Percentiles rank a stretch among this genome's conserved stretches.
These are phyloP conservation scores for Brachyalestes nurse DNA, from an alignment of 2,797 vertebrate genomes.

Conservation along the genomic window DNA sequence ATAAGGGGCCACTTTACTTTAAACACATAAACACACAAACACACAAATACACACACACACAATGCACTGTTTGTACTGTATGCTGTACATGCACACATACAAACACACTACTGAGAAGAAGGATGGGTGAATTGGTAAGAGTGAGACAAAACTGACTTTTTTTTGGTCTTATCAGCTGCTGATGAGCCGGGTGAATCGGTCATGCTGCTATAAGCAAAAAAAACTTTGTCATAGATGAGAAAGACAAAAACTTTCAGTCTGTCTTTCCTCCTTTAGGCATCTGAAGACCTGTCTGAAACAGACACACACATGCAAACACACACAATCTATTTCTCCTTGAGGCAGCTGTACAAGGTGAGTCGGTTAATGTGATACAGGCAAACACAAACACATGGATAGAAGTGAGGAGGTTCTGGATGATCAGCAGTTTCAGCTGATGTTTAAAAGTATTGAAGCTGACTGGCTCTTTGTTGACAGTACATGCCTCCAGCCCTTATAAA, in stretches of 20 bases:
- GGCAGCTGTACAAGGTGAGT: conserved; percentile 59
- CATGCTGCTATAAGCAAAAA: not conserved
- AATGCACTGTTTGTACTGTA: not conserved
- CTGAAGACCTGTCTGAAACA: conserved; percentile 53
- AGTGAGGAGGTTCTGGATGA: conserved; percentile 52
- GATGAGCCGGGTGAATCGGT: conserved; percentile 12
- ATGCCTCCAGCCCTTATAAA: conserved; percentile 25
- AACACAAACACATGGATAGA: conserved; percentile 31
- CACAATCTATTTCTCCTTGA: conserved; percentile 31
- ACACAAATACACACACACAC: not conserved
- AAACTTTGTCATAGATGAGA: not conserved
- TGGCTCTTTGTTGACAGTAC: conserved; percentile 19
- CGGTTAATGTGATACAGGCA: conserved; percentile 48
- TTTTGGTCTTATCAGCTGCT: conserved; percentile 5
- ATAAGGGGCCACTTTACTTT: too few species aligned
- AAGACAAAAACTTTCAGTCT: not conserved
- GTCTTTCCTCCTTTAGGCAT: not conserved
- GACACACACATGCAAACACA: conserved; percentile 6
- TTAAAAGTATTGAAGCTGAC: not conserved
- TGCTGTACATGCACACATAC: not conserved
- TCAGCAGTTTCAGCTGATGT: conserved; percentile 6
- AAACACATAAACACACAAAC: not conserved
- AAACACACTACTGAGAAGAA: not conserved
- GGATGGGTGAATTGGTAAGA: not conserved
- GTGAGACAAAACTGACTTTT: not conserved